Base-by-base conservation (phyloP, 2,888 invertebrate species). In the Hydroisotoma schaefferi region DNA sequence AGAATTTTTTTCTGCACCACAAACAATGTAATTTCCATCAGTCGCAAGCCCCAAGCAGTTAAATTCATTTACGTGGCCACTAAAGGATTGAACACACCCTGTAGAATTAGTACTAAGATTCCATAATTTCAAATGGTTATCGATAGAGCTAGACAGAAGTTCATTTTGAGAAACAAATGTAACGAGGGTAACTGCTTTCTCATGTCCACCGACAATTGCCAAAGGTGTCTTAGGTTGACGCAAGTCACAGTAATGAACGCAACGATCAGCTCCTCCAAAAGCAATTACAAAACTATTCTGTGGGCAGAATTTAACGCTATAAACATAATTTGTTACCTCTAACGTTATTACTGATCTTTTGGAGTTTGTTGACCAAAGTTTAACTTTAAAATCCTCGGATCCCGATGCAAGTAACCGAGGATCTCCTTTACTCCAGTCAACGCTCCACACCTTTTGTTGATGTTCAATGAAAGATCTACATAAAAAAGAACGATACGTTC, bases 261-360 rank as follows among this genome's bases (percentile, higher is more conserved):
- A 92, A 78, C 94, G 94, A 80, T 95, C 94, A 25, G 95, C 94
- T n/a, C 92, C 92, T 15, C 94, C 94, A 79, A 94, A 94, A 1
- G 94, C 93, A 61, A 95, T 81, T 76, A 94, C 90, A 76, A 87
- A 89, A 0, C 90, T 86, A 67, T 88, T 90, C 63, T 83, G 80
- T 1, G 90, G 90, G 77, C 88, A 90, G 77, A 91, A 91, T 76
- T 94, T 88, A 18, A 95, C 94, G 78, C 94, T 94, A 78, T 94
- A 95, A 53, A 95, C 93, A 78, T 95, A 94, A 63, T 93, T 94
- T 78, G 90, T 89, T 1, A 92, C 93, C 78, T 94, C 93, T 18
- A 95, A 79, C 5, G 89, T 91, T 10, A 90, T 88, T 15, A 94
- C 86, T 0, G 89, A 90, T 72, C 90, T 86, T 73, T 92, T 90